Base-by-base conservation (phyloP, 2,797 vertebrate species). In the Rhinogobio ventralis region DNA sequence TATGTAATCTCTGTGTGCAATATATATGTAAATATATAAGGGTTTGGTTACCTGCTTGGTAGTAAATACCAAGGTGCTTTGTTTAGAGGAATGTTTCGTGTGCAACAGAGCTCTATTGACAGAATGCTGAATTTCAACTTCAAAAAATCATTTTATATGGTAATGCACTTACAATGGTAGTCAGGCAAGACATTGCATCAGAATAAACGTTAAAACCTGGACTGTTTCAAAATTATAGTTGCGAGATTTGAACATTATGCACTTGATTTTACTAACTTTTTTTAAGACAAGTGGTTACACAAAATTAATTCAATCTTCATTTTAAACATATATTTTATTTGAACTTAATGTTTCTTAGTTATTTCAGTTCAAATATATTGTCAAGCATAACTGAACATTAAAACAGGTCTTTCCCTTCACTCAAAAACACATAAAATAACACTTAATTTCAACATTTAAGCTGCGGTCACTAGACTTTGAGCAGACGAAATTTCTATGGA, bases 11-110 rank as follows among this genome's bases (percentile, higher is more conserved):
- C 51, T 23, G 11, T 75, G 30, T 75, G 28, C 46, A 74, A 33
- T 74, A 74, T 74, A 74, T 74, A 75, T 55, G 49, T 55, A 36
- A 75, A 75, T 75, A 30, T 20, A 53, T 15, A 75, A 36, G 30
- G 20, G 49, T 15, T 74, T 55, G 73, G 25, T 28, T 62, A 62
- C 60, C 60, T 62, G 25, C 60, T 30, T 62, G 60, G 14, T 62
- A 19, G 23, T 25, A 10, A 36, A 77, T 77, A 19, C 33, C 33
- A 75, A 15, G 5, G 6, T 55, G 19, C 49, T 75, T 75, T 28
- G 71, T 74, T 74, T 36, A 13, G 6, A 74, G 19, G 23, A 76
- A 57, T n/a, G 20, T 57, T 76, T 55, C 0, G 1, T n/a, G 17
- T 39, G 28, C 3, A 75, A n/a, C 28, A 53, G 20, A 76, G 3